These are phyloP conservation scores for Halocynthia aurantium DNA, from an alignment of 23 tunicate genomes.

Conservation along the genomic window DNA sequence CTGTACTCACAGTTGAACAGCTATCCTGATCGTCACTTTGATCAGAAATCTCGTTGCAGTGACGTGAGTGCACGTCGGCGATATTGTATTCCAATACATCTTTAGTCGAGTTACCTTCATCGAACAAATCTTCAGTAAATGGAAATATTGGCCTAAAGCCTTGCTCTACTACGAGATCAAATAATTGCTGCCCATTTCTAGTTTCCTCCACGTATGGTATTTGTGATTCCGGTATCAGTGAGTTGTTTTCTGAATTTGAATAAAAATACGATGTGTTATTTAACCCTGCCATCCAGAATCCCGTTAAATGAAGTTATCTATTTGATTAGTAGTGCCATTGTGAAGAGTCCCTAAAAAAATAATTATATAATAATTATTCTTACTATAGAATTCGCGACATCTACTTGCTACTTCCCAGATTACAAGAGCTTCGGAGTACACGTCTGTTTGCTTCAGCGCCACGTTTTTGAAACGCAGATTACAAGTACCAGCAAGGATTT, in stretches of 20 bases:
- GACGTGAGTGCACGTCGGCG: neutral
- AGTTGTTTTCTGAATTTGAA: slow-evolving; percentile 1
- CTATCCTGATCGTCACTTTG: neutral
- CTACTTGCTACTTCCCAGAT: slow-evolving; percentile 62
- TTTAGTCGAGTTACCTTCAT: neutral
- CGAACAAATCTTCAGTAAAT: neutral
- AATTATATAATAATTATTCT: neutral
- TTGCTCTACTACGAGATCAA: slow-evolving; percentile 7
- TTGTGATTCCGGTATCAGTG: neutral
- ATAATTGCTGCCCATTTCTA: neutral
- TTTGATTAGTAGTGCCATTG: too few species aligned
- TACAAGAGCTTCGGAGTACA: slow-evolving; percentile 57
- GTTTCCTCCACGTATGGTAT: neutral
- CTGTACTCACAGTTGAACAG: neutral
- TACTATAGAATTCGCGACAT: slow-evolving; percentile 52
- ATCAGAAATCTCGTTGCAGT: neutral
- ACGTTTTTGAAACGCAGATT: slow-evolving; percentile 14
- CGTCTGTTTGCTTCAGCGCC: slow-evolving; percentile 66
- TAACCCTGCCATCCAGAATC: neutral
- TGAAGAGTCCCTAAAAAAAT: too few species aligned
- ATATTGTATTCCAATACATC: neutral
- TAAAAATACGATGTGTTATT: neutral
- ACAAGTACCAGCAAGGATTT: slow-evolving; percentile 41
- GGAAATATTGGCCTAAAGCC: slow-evolving; percentile 1
- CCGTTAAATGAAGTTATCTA: too few species aligned